Evolutionary conservation across 1,140 invertebrate genomes (phyloP), one percentile per base, ranked within the genome.

Genomic region (Hormaphis cornu): DNA sequence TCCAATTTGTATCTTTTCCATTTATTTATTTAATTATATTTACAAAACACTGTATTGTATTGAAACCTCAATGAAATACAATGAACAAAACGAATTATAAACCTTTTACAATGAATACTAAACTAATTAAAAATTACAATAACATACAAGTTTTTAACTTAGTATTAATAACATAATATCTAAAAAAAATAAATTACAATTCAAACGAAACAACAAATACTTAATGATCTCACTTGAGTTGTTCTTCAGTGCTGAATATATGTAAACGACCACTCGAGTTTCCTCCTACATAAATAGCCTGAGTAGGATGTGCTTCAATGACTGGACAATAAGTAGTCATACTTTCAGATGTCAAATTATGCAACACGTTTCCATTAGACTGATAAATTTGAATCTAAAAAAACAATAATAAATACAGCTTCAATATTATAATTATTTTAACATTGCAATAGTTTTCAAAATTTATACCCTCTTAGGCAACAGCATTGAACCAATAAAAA

Each of bases 211-310:
- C 9, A 33, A 6, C 30, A 33, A 9, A 33, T 33, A 33, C 4
- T 33, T 33, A n/a, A n/a, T n/a, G n/a, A n/a, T 46, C 6, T 37
- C 35, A 46, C 12, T 50, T 7, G 16, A 66, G 18, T 50, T 50
- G 61, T 30, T 66, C 6, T 7, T 35, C 16, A 12, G 70, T 70
- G 3, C 37, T 61, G 46, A 74, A 74, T 33, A 71, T 30, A 58
- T 73, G 72, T 12, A 72, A 53, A 40, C 24, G 54, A 8, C 73
- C 73, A 30, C 54, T 52, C n/a, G 58, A 42, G 54, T 73, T 74
- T 30, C 72, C 73, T 22, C 73, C 73, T 2, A 71, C 73, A 69
- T 72, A 54, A 18, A 74, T 52, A 16, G 73, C 72, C 20, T 72
- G 52, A 30, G 70, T 56, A 16, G 71, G 69, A 50, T 74, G 73